phyloP scores from a whole-genome alignment of 2,113 vertebrate species.

The Fulmarus glacialis region DNA sequence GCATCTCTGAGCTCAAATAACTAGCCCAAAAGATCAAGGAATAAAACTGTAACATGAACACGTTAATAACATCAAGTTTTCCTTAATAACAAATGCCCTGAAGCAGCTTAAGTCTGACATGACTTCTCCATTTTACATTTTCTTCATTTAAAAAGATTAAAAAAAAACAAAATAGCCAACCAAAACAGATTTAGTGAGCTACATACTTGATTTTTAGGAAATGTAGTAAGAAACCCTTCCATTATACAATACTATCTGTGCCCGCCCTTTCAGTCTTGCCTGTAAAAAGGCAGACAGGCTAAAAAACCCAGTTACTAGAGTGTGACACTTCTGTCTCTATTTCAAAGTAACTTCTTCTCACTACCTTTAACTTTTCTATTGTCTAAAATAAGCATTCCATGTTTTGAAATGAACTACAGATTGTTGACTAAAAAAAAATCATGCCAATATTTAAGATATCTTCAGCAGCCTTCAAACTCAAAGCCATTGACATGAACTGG shows the following conservation, averaged over 20 bases:
- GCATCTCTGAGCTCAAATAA: constrained; percentile 3
- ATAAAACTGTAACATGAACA: background rate
- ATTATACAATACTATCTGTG: background rate
- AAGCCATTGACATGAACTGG: background rate
- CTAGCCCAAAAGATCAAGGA: constrained; percentile 28
- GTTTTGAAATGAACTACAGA: background rate
- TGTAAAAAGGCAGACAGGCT: background rate
- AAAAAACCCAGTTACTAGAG: background rate
- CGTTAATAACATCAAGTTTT: background rate
- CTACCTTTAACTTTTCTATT: background rate
- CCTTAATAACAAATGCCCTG: constrained; percentile 22
- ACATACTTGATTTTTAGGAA: background rate
- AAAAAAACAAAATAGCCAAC: background rate
- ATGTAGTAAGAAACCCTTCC: background rate
- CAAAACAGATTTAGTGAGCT: background rate
- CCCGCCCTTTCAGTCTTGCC: background rate
- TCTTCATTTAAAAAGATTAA: constrained; percentile 9
- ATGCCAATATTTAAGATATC: background rate
- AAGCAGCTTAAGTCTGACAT: background rate
- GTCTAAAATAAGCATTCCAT: background rate
- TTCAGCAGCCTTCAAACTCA: background rate
- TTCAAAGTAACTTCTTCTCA: background rate
- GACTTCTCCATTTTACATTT: background rate
- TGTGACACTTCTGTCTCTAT: background rate
- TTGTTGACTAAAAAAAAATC: background rate